phyloP scores from a whole-genome alignment of 2,797 vertebrate genomes.

The Euthynnus affinis region DNA sequence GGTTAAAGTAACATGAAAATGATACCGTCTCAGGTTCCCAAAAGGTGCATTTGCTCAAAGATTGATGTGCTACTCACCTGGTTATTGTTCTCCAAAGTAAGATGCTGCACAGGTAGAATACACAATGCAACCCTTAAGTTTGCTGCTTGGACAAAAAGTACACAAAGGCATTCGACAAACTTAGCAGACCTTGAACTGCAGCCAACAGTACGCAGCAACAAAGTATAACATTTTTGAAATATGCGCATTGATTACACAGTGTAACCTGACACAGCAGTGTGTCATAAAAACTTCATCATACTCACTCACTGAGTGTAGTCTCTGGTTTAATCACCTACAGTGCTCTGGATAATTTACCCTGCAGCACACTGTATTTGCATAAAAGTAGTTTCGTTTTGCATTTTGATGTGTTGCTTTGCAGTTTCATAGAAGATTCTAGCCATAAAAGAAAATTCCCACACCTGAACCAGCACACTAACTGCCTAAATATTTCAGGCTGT shows the following conservation, averaged over 20 bases:
- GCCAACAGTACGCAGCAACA: slow-evolving; percentile 12
- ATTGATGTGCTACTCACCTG: slow-evolving; percentile 43
- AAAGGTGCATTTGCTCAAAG: slow-evolving; percentile 43
- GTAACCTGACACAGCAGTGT: slow-evolving; percentile 47
- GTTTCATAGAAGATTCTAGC: slow-evolving; percentile 41
- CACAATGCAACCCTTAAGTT: neutral
- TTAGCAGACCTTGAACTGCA: neutral
- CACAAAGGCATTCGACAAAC: neutral
- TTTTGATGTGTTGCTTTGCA: slow-evolving; percentile 58
- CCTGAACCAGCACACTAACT: slow-evolving; percentile 42
- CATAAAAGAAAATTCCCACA: slow-evolving; percentile 54
- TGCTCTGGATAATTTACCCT: slow-evolving; percentile 69
- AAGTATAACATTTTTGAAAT: slow-evolving; percentile 38
- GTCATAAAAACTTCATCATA: slow-evolving; percentile 51
- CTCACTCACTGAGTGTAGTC: slow-evolving; percentile 47
- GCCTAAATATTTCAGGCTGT: slow-evolving; percentile 50
- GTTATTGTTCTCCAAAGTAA: slow-evolving; percentile 55
- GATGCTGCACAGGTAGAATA: slow-evolving; percentile 12
- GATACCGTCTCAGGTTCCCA: slow-evolving; percentile 50
- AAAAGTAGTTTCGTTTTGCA: slow-evolving; percentile 72
- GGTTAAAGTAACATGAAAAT: slow-evolving; percentile 73
- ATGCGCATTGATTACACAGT: slow-evolving; percentile 34
- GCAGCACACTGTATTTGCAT: slow-evolving; percentile 69
- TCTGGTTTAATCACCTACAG: slow-evolving; percentile 71
- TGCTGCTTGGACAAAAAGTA: slow-evolving; percentile 10